A percentile compares a stretch with the other conserved stretches of the same genome.
Conservation (phyloP, 2,113 vertebrate species). For the Callorhinus ursinus region DNA sequence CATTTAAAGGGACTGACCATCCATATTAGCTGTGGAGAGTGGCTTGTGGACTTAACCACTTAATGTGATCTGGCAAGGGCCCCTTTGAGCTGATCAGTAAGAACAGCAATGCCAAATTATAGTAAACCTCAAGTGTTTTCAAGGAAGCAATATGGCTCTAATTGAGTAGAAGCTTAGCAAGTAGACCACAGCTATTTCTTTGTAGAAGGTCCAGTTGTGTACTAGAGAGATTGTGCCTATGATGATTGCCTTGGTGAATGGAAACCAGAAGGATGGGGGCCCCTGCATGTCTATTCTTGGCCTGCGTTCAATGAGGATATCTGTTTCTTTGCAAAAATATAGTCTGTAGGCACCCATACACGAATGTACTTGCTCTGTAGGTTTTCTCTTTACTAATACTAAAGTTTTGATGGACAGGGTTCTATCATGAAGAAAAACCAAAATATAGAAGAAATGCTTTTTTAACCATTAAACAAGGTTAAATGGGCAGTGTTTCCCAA, state of each 20-base stretch:
- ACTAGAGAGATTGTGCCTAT: constrained; percentile 71
- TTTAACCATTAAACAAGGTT: constrained; percentile 25
- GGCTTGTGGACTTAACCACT: constrained; percentile 46
- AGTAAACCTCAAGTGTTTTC: constrained; percentile 80
- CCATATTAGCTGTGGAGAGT: constrained; percentile 72
- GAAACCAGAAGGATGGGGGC: constrained; percentile 76
- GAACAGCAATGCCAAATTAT: constrained; percentile 76
- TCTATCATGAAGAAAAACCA: constrained; percentile 26
- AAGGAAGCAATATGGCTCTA: constrained; percentile 83
- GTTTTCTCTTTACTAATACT: background rate
- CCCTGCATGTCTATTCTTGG: constrained; percentile 75
- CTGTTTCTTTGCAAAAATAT: constrained; percentile 68
- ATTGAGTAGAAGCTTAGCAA: constrained; percentile 75
- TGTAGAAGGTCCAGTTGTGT: constrained; percentile 79
- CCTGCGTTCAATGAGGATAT: constrained; percentile 69
- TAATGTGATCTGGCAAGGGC: constrained; percentile 69
- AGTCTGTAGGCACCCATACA: background rate
- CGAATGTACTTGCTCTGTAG: background rate
- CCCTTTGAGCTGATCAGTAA: constrained; percentile 72
- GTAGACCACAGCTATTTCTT: constrained; percentile 85
- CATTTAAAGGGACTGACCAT: constrained; percentile 59
- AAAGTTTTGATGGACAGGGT: background rate
- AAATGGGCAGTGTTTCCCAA: background rate
- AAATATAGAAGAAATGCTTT: background rate
- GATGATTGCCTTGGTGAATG: constrained; percentile 79